Evolutionary conservation across 2,888 invertebrate species (phyloP), one percentile per base, ranked within the genome.

Genomic region (Nemotelus nigrinus): DNA sequence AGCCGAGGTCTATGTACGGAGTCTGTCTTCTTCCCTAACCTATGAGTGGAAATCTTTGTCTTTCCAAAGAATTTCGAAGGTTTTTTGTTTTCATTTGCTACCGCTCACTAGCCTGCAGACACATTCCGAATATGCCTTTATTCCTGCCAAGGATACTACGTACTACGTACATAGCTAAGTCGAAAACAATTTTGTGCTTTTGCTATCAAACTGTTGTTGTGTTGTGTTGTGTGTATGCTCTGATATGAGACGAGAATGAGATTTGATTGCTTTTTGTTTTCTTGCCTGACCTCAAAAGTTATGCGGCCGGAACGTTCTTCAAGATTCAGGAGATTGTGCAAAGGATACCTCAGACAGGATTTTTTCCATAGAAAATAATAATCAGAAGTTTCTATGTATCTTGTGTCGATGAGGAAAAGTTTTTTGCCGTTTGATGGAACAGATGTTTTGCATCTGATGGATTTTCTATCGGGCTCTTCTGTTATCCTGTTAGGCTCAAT

Each of bases 241-340:
- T 63, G 47, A 48, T 74, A 70, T 70, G 55, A 43, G 50, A 39
- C 41, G 43, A 55, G 70, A 53, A 63, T 50, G 41, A 60, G 48
- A 63, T 60, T 74, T 74, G 74, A 74, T 74, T 74, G 74, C 50
- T 48, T 74, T 63, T 74, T 74, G 70, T 70, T 60, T 48, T 74
- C 25, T 48, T 48, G 50, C 63, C 71, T 74, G 74, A 74, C 74
- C 74, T 74, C 63, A 60, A 74, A 74, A 70, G 50, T n/a, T 55
- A 70, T 70, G 70, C 55, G 43, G 70, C 70, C 70, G 44, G 55
- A 70, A 70, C 41, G 47, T 47, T 70, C 5, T 41, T 10, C 43
- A 10, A 43, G 47, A 65, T 43, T 70, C 70, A 5, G 8, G 44
- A 55, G 55, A 70, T 53, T 5, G 53, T 55, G 39, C 44, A 5